Evolutionary conservation across 1,140 invertebrate species (phyloP), one percentile per base, ranked within the genome.

Genomic region (Hermatobates lingyangjiaoensis): DNA sequence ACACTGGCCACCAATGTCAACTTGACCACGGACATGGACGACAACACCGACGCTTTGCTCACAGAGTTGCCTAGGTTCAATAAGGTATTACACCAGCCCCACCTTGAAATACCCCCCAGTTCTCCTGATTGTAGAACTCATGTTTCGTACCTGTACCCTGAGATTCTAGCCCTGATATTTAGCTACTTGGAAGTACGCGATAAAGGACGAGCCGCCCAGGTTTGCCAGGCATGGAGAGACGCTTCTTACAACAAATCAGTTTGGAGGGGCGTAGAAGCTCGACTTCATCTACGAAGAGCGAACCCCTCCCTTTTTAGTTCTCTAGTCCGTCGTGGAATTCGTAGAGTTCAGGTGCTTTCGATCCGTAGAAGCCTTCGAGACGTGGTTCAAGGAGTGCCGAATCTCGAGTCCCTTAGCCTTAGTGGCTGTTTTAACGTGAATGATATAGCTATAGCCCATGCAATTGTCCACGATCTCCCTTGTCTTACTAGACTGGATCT

Each of bases 401-500:
- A 87, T 57, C 66, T 95, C 26, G 84, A 87, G 57, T 82, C 85
- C 23, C 71, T 96, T 44, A 93, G 89, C 61, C 69, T 95, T 3
- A 88, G 83, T 59, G 91, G 91, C 12, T 95, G 90, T 65, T 95
- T 87, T 68, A 92, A 88, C 64, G 77, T 96, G 23, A 88, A 85
- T 23, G 79, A 84, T 61, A 65, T 73, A 7, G 83, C 83, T n/a
- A 67, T 95, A 30, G 77, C 76, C 5, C 81, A 83, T 57, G 88
- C 87, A 0, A 82, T 94, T 59, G 71, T 74, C 27, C 70, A 76
- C 12, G 80, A 87, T 52, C 67, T 81, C 49, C 75, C 79, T 25
- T 74, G 77, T 15, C 69, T 95, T 1, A 83, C 78, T 44, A 73
- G 80, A 51, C 71, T 95, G 28, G 87, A 95, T 64, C 71, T 96